Base-by-base conservation (phyloP, 2,888 invertebrate species). In the Pammene aurita region DNA sequence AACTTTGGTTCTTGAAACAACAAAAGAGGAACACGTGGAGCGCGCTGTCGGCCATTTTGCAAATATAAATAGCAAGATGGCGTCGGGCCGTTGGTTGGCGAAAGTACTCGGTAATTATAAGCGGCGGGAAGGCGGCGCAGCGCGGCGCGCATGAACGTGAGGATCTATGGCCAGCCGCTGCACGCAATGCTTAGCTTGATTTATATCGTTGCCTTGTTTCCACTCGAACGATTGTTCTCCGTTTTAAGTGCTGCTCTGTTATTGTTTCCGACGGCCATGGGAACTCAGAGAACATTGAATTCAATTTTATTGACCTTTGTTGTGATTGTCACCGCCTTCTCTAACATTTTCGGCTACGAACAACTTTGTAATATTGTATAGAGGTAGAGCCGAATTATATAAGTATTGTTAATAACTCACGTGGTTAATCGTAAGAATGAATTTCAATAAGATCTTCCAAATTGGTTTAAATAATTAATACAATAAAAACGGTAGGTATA, bases 101-200 rank as follows among this genome's bases (percentile, higher is more conserved):
- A 92, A 92, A 92, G 92, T 92, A 88, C 86, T 89, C 78, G 78
- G 89, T 90, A 91, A 91, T 92, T 91, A 92, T 89, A 87, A 87
- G 83, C 84, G 83, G 74, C 80, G 84, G 83, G 84, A 84, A 85
- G 87, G 86, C 87, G 82, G 67, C 55, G 60, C 57, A 61, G 68
- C 64, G 18, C 26, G 79, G 68, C 68, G 44, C 60, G 79, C 84
- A 79, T 77, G 77, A 78, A 78, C 84, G 86, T 85, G 87, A 88
- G 87, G 89, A 90, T 90, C 90, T 88, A 90, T 87, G 85, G 87
- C 84, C 80, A 84, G 83, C 77, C 85, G 83, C 78, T 84, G 88
- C 90, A 90, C 89, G 90, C 91, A 89, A 89, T 85, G 87, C 85
- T 90, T 84, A 86, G 84, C 86, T 87, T 91, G 90, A 91, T 92